These are phyloP conservation scores for Synanthedon andrenaeformis DNA, from an alignment of 2,888 invertebrate genomes.

Conservation along the genomic window DNA sequence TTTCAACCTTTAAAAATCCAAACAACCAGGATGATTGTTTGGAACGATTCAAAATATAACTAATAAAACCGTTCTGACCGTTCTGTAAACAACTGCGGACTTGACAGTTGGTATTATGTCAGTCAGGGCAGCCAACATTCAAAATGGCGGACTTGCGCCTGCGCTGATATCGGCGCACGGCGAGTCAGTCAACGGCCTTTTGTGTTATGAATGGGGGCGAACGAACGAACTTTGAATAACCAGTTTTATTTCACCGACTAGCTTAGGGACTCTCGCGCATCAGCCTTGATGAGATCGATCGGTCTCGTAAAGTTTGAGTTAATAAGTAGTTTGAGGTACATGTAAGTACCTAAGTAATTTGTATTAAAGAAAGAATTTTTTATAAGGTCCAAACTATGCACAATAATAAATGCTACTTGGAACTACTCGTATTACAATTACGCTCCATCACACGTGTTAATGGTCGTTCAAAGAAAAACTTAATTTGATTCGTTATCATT, in stretches of 20 bases:
- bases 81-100: slow-evolving; percentile 45
- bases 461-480: no score
- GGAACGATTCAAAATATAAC: slow-evolving; percentile 53
- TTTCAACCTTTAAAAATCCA: slow-evolving; percentile 14
- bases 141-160: slow-evolving; percentile 14
- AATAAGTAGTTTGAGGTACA: no score
- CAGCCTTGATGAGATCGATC: background rate
- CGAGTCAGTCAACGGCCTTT: slow-evolving; percentile 44
- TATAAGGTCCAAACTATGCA: no score
- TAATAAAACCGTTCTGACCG: slow-evolving; percentile 56
- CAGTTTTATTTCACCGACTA: slow-evolving; percentile 29
- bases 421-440: no score
- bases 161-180: slow-evolving; percentile 5
- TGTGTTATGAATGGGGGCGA: slow-evolving; percentile 36
- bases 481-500: no score
- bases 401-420: no score
- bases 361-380: no score
- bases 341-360: no score
- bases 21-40: no score
- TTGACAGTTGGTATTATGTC: slow-evolving; percentile 36
- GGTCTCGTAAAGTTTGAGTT: no score
- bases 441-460: no score
- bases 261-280: slow-evolving; percentile 14
- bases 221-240: slow-evolving; percentile 37
- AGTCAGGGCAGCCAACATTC: slow-evolving; percentile 14